Percentiles rank a stretch among this genome's conserved stretches.
Conservation (phyloP, 2,113 vertebrate genomes). For the Urocitellus parryii region DNA sequence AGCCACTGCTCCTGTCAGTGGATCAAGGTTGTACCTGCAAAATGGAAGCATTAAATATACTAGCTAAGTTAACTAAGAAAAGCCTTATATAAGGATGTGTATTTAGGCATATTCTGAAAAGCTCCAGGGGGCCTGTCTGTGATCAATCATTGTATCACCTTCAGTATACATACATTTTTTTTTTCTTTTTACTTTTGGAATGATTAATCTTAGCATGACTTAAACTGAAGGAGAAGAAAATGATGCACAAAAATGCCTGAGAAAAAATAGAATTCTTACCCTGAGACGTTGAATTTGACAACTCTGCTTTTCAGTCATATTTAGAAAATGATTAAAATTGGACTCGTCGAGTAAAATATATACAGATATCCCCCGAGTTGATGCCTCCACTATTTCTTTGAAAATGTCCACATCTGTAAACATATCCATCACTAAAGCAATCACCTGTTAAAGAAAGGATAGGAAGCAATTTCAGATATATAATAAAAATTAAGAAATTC, state of each 20-base stretch:
- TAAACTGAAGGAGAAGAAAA: slow-evolving; percentile 20
- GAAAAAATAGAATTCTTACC: slow-evolving; percentile 87
- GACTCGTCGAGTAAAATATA: slow-evolving; percentile 95
- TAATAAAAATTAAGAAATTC: background rate
- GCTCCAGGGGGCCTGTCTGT: background rate
- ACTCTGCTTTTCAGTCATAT: slow-evolving; percentile 94
- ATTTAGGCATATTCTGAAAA: background rate
- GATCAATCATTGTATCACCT: background rate
- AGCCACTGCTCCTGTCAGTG: background rate
- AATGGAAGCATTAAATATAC: background rate
- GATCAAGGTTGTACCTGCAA: background rate
- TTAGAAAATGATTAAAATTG: slow-evolving; percentile 93
- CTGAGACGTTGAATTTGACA: slow-evolving; percentile 95
- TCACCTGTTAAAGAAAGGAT: slow-evolving; percentile 88
- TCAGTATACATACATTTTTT: background rate
- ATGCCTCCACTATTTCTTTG: slow-evolving; percentile 95
- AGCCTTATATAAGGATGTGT: accelerated
- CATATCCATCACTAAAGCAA: slow-evolving; percentile 96
- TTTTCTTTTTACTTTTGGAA: background rate
- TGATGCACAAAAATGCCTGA: background rate
- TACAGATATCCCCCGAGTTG: slow-evolving; percentile 92
- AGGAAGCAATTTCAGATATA: slow-evolving; percentile 47
- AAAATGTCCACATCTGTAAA: slow-evolving; percentile 98
- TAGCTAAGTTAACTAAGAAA: background rate
- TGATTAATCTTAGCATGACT: background rate